Evolutionary conservation across 2,797 vertebrate genomes (phyloP).

Genomic region (Enteromius mattozi): DNA sequence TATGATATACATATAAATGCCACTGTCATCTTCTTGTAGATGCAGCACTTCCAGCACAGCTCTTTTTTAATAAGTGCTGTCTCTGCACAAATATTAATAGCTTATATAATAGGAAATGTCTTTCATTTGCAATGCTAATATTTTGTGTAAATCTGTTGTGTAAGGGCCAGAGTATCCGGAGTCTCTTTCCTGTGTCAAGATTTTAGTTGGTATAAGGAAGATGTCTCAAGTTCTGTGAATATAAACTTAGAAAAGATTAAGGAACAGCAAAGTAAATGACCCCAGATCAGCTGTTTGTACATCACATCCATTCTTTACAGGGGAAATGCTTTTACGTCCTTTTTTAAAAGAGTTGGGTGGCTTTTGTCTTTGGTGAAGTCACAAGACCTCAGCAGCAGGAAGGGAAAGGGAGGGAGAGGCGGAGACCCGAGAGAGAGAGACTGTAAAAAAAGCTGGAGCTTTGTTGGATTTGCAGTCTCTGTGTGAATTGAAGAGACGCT

Average conservation of each 20-base stretch:
- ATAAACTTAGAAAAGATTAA: background rate
- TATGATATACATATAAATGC: background rate
- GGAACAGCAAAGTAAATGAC: background rate
- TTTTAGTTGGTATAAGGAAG: background rate
- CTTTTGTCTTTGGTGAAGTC: slow-evolving; percentile 68
- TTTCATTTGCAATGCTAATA: slow-evolving; percentile 15
- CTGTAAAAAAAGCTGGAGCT: slow-evolving; percentile 50
- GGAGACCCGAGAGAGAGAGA: slow-evolving; percentile 30
- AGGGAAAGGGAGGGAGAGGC: slow-evolving; percentile 55
- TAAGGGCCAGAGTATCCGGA: slow-evolving; percentile 4
- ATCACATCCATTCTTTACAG: background rate
- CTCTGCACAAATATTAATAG: slow-evolving; percentile 17
- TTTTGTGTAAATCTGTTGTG: slow-evolving; percentile 28
- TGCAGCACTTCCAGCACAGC: background rate
- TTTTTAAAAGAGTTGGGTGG: slow-evolving; percentile 61
- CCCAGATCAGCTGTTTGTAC: background rate
- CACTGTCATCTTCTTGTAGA: background rate
- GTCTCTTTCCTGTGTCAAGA: slow-evolving; percentile 22
- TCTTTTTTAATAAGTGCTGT: background rate
- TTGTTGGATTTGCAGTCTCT: slow-evolving; percentile 50
- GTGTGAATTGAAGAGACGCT: slow-evolving; percentile 62
- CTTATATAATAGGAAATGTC: slow-evolving; percentile 19
- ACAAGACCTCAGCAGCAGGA: slow-evolving; percentile 65
- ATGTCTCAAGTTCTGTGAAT: background rate
- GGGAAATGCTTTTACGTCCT: background rate